Conservation (phyloP, 23 tunicate species). For the Phallusia fumigata region DNA sequence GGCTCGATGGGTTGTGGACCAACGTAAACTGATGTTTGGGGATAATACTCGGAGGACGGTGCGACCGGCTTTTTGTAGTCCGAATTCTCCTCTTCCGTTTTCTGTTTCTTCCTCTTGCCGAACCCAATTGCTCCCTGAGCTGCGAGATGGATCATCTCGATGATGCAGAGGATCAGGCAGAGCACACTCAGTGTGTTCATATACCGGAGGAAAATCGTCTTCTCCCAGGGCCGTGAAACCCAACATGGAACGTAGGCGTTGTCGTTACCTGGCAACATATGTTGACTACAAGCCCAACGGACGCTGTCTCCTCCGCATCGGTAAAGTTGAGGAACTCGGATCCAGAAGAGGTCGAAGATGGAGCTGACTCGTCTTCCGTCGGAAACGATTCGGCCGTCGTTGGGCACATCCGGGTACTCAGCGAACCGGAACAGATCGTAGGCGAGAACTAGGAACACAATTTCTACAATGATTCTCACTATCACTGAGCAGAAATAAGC, state of each 20-base stretch:
- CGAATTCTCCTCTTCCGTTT: background rate
- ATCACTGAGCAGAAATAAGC: slow-evolving; percentile 61
- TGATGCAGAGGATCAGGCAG: slow-evolving; percentile 43
- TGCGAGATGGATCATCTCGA: slow-evolving; percentile 53
- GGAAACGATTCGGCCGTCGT: slow-evolving; percentile 32
- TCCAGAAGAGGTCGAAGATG: slow-evolving; percentile 60
- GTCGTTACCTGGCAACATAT: slow-evolving; percentile 54
- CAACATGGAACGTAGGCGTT: slow-evolving; percentile 90
- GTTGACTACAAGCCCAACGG: slow-evolving; percentile 83
- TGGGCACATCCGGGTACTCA: slow-evolving; percentile 46
- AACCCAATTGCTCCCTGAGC: background rate
- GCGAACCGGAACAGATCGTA: slow-evolving; percentile 74
- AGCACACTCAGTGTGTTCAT: slow-evolving; percentile 83
- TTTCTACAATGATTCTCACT: slow-evolving; percentile 45
- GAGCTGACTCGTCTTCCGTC: slow-evolving; percentile 42
- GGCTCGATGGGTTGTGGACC: background rate
- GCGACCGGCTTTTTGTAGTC: too few species aligned
- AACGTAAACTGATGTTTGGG: background rate
- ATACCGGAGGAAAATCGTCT: slow-evolving; percentile 84
- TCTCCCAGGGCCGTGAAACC: slow-evolving; percentile 98
- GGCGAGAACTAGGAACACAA: slow-evolving; percentile 56
- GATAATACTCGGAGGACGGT: background rate
- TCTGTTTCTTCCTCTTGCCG: background rate
- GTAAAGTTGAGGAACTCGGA: slow-evolving; percentile 74
- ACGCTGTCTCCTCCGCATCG: slow-evolving; percentile 66